Evolutionary conservation across 2,113 vertebrate species (phyloP).

Genomic region (Amphilophus citrinellus): DNA sequence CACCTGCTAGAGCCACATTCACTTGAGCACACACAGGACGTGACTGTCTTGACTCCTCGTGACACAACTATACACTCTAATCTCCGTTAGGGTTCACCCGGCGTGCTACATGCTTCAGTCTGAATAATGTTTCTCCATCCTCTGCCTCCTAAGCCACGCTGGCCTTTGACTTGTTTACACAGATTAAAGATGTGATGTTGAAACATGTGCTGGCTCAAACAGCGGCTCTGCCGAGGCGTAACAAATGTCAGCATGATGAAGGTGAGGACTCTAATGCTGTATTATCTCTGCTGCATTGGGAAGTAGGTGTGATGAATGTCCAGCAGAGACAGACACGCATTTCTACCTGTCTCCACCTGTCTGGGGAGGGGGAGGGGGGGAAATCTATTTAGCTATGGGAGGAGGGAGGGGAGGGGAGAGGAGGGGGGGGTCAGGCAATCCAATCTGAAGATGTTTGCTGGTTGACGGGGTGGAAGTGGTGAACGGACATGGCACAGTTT

Average conservation of each 20-base stretch:
- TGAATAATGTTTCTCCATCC: conserved; percentile 60
- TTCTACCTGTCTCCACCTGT: conserved; percentile 65
- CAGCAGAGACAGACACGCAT: conserved; percentile 41
- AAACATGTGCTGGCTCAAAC: conserved; percentile 65
- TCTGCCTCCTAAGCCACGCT: conserved; percentile 43
- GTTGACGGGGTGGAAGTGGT: conserved; percentile 68
- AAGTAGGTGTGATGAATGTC: conserved; percentile 70
- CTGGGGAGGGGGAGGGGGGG: conserved; percentile 1
- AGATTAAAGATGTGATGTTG: conserved; percentile 73
- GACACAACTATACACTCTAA: conserved; percentile 68
- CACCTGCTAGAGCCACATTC: conserved; percentile 27
- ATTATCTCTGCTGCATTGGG: conserved; percentile 65
- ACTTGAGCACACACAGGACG: conserved; percentile 15
- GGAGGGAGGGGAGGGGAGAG: background rate
- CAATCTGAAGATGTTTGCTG: conserved; percentile 70
- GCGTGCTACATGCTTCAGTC: conserved; percentile 25
- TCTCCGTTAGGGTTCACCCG: conserved; percentile 48
- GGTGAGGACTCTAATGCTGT: conserved; percentile 68
- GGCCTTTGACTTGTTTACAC: conserved; percentile 79
- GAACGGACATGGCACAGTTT: conserved; percentile 65
- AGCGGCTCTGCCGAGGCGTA: conserved; percentile 49
- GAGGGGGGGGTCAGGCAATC: conserved; percentile 35
- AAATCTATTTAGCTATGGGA: conserved; percentile 52
- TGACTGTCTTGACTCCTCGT: conserved; percentile 56
- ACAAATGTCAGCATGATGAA: conserved; percentile 75